Evolutionary conservation across 2,797 vertebrate genomes (phyloP).

Genomic region (Pteropus rufus): DNA sequence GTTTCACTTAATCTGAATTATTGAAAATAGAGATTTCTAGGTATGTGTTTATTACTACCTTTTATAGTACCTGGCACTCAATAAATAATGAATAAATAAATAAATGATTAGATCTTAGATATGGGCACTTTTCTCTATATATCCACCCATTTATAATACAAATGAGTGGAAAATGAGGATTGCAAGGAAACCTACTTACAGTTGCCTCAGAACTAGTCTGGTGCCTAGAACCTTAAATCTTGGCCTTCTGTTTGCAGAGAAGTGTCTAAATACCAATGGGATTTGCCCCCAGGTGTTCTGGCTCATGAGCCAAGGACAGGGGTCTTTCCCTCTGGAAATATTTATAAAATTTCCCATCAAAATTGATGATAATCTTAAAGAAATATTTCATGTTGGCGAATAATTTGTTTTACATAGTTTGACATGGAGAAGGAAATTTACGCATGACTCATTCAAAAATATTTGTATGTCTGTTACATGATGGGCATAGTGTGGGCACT

Average conservation of each 20-base stretch:
- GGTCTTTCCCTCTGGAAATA: background rate
- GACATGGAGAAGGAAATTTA: background rate
- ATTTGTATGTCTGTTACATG: background rate
- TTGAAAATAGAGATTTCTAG: background rate
- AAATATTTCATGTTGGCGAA: background rate
- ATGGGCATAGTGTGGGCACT: background rate
- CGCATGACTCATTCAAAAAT: background rate
- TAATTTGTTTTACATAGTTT: conserved; percentile 39
- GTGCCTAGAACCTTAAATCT: background rate
- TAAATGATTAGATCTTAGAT: background rate
- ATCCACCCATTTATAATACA: background rate
- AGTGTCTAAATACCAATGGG: background rate
- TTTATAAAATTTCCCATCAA: background rate
- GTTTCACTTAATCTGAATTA: background rate
- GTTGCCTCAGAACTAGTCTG: background rate
- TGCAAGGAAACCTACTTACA: background rate
- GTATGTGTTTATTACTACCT: background rate
- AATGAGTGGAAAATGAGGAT: background rate
- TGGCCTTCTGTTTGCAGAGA: background rate
- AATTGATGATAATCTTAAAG: background rate
- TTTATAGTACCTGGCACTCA: background rate
- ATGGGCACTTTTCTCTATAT: background rate
- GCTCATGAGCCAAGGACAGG: background rate
- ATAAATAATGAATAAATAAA: background rate
- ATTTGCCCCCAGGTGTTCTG: background rate